Evolutionary conservation across 2,888 invertebrate genomes (phyloP).

Genomic region (Polymixis lichenea): DNA sequence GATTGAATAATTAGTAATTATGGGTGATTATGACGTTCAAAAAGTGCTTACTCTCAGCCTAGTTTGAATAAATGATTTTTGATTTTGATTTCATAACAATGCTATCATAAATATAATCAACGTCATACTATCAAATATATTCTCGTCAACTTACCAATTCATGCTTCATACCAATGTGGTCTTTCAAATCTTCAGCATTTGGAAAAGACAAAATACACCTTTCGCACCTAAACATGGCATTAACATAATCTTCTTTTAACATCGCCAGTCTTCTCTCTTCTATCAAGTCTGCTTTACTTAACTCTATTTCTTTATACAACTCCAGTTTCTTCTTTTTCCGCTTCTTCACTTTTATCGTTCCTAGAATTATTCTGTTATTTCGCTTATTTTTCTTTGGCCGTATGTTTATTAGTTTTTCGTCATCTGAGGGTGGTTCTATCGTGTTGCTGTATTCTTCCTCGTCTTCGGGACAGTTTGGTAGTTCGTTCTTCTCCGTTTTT

Average conservation of each 20-base stretch:
- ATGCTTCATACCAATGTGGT: constrained; percentile 81
- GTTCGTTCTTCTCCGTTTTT: constrained; percentile 12
- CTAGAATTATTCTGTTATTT: neutral
- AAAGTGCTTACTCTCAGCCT: too few species aligned
- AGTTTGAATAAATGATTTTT: too few species aligned
- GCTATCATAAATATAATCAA: too few species aligned
- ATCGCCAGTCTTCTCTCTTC: constrained; percentile 75
- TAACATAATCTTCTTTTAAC: constrained; percentile 78
- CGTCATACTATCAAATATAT: too few species aligned
- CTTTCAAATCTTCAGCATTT: constrained; percentile 82
- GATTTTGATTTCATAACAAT: too few species aligned
- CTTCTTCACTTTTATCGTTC: constrained; percentile 27
- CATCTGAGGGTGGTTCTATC: constrained; percentile 44
- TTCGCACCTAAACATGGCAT: constrained; percentile 83
- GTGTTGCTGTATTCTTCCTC: constrained; percentile 29
- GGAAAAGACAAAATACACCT: constrained; percentile 80
- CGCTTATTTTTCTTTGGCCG: neutral
- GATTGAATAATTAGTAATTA: too few species aligned
- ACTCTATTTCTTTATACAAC: constrained; percentile 75
- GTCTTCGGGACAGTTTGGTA: neutral
- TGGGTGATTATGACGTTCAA: too few species aligned
- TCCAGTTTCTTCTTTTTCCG: constrained; percentile 41
- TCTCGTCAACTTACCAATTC: constrained; percentile 77
- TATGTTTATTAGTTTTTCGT: constrained; percentile 40
- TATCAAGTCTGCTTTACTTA: constrained; percentile 74